These are phyloP conservation scores for Oryzias dopingdopingensis DNA, from an alignment of 2,797 vertebrate species.

Conservation along the genomic window DNA sequence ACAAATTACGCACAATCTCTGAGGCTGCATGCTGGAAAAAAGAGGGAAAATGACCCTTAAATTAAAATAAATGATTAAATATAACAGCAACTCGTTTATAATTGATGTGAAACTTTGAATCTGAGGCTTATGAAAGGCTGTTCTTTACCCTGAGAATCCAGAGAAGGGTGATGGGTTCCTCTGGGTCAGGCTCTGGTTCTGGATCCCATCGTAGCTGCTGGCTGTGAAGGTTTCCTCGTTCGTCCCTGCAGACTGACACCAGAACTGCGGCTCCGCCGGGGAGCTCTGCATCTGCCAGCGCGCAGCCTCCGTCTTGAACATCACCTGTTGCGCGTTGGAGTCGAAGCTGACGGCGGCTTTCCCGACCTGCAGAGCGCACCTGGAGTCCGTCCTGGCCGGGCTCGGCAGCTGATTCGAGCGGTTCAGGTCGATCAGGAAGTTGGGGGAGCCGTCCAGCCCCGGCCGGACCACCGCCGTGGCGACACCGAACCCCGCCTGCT, in stretches of 20 bases:
- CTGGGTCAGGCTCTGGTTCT: slow-evolving; percentile 49
- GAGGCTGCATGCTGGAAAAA: slow-evolving; percentile 75
- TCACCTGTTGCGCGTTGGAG: slow-evolving; percentile 29
- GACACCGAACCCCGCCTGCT: slow-evolving; percentile 29
- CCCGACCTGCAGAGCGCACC: slow-evolving; percentile 26
- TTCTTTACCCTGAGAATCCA: slow-evolving; percentile 68
- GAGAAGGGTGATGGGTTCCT: slow-evolving; percentile 54
- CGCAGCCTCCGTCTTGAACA: slow-evolving; percentile 61
- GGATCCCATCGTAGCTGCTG: slow-evolving; percentile 54
- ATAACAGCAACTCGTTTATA: too few relatives aligned
- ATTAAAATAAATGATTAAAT: too few relatives aligned
- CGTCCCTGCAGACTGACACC: slow-evolving; percentile 60
- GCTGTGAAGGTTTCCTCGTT: slow-evolving; percentile 55
- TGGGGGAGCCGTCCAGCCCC: slow-evolving; percentile 43
- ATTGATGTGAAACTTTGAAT: too few relatives aligned
- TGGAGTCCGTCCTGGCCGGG: slow-evolving; percentile 54
- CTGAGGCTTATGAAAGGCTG: too few relatives aligned
- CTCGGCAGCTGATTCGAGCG: slow-evolving; percentile 41
- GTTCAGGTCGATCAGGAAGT: slow-evolving; percentile 62
- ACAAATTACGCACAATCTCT: slow-evolving; percentile 94
- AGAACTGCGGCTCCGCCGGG: slow-evolving; percentile 55
- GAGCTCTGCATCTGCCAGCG: slow-evolving; percentile 63
- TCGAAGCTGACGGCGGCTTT: slow-evolving; percentile 50
- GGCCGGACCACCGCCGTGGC: slow-evolving; percentile 16
- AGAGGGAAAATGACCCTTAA: neutral